Evolutionary conservation across 2,113 vertebrate genomes (phyloP).

Genomic region (Spheniscus mendiculus): DNA sequence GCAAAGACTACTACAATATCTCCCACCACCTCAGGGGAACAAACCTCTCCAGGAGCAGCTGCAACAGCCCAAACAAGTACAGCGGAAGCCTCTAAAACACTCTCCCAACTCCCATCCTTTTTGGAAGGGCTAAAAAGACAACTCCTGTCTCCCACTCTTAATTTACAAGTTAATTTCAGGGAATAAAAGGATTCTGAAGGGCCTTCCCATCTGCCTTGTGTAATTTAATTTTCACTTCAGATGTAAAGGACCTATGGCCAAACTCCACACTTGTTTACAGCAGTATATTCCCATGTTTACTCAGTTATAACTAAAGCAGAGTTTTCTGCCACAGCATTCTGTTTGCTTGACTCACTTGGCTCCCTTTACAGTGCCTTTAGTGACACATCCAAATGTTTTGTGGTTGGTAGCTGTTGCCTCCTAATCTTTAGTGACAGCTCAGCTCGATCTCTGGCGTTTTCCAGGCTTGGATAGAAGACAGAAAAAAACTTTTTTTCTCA

Average conservation of each 20-base stretch:
- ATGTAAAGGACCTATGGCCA: not conserved
- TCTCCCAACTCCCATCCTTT: not conserved
- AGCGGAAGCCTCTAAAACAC: not conserved
- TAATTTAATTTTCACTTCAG: not conserved
- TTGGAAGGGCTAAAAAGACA: not conserved
- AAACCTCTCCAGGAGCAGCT: not conserved
- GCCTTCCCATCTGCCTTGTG: not conserved
- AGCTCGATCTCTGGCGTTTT: not conserved
- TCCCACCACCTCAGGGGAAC: not conserved
- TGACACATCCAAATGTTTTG: not conserved
- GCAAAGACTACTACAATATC: not conserved
- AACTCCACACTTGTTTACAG: constrained; percentile 28
- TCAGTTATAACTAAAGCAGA: not conserved
- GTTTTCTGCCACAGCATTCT: constrained; percentile 8
- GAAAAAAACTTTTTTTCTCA: not conserved
- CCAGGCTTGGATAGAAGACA: not conserved
- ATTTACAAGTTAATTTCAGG: not conserved
- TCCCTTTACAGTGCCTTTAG: not conserved
- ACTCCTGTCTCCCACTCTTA: not conserved
- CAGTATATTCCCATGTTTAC: constrained; percentile 6
- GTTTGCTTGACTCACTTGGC: constrained; percentile 17
- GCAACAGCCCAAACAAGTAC: not conserved
- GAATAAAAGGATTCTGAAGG: not conserved
- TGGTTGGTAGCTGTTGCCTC: constrained; percentile 18
- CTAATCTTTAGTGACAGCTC: constrained; percentile 51